Conservation (phyloP, 2,113 vertebrate species). For the Verasper variegatus region DNA sequence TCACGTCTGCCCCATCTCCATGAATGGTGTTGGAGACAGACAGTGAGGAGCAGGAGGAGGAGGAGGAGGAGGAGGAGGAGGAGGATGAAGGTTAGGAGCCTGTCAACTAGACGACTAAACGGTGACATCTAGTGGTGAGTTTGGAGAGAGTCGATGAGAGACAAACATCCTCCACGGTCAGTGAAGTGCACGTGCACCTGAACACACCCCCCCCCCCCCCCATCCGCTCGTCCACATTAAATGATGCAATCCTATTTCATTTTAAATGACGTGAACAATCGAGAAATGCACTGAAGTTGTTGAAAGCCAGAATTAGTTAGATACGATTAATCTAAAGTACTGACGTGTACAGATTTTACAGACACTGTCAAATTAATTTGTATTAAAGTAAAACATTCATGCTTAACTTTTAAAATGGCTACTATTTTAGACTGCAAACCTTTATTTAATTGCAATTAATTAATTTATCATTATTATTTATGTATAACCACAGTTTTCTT, state of each 20-base stretch:
- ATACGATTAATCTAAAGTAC: not conserved
- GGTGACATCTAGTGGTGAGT: slow-evolving; percentile 71
- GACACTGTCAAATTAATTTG: too few relatives aligned
- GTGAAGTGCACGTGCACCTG: not conserved
- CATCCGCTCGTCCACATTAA: not conserved
- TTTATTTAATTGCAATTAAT: too few relatives aligned
- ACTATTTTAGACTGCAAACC: too few relatives aligned
- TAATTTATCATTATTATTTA: too few relatives aligned
- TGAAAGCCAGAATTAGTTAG: not conserved
- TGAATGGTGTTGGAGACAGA: slow-evolving; percentile 10
- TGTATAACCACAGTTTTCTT: not conserved
- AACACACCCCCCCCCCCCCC: not conserved
- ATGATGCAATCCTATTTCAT: not conserved
- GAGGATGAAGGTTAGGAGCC: not conserved
- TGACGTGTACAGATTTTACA: too few relatives aligned
- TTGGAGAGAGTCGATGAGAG: not conserved
- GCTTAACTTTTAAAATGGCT: too few relatives aligned
- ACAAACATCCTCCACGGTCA: not conserved
- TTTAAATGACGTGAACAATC: not conserved
- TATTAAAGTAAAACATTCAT: too few relatives aligned
- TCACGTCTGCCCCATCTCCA: not conserved
- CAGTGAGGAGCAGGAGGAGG: slow-evolving; percentile 1
- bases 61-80: not conserved
- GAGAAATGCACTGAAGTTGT: not conserved
- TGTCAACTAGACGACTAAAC: slow-evolving; percentile 39